Conservation (phyloP, 2,113 vertebrate genomes). For the Steatornis caripensis region DNA sequence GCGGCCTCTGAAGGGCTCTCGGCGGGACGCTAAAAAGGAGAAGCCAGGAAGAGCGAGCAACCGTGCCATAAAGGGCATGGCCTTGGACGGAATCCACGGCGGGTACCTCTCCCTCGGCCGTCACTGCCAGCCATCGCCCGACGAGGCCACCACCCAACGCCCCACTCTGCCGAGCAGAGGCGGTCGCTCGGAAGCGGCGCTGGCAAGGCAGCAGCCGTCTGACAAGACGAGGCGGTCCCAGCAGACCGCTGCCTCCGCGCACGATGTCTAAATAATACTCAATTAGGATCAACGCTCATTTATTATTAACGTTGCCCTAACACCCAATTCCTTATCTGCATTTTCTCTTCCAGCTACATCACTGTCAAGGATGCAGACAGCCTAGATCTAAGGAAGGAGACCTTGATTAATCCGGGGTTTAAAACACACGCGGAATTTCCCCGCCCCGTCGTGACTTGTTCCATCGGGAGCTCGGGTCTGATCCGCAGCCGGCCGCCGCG, state of each 20-base stretch:
- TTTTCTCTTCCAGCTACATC: constrained; percentile 57
- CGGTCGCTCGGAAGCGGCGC: not conserved
- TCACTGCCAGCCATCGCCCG: accelerated
- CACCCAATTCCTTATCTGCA: constrained; percentile 43
- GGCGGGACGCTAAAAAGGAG: not conserved
- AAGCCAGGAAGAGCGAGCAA: accelerated
- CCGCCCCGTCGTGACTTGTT: constrained; percentile 24
- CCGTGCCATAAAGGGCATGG: not conserved
- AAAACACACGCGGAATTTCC: constrained; percentile 30
- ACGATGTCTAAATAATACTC: constrained; percentile 61
- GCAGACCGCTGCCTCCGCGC: constrained; percentile 17
- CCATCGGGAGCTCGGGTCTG: constrained; percentile 38
- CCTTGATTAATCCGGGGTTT: constrained; percentile 11
- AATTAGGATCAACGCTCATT: constrained; percentile 62
- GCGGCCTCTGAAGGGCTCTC: not conserved
- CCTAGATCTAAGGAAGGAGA: constrained; percentile 28
- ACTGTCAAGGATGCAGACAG: constrained; percentile 32
- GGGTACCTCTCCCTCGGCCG: accelerated
- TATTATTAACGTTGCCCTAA: constrained; percentile 64
- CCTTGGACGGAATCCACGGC: accelerated
- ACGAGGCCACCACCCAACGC: not conserved
- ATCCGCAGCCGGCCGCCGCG: constrained; percentile 17
- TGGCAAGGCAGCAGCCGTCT: not conserved
- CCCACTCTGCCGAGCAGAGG: too few species aligned
- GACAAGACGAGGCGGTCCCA: not conserved